Evolutionary conservation across 1,140 invertebrate genomes (phyloP).

Genomic region (Adelges cooleyi): DNA sequence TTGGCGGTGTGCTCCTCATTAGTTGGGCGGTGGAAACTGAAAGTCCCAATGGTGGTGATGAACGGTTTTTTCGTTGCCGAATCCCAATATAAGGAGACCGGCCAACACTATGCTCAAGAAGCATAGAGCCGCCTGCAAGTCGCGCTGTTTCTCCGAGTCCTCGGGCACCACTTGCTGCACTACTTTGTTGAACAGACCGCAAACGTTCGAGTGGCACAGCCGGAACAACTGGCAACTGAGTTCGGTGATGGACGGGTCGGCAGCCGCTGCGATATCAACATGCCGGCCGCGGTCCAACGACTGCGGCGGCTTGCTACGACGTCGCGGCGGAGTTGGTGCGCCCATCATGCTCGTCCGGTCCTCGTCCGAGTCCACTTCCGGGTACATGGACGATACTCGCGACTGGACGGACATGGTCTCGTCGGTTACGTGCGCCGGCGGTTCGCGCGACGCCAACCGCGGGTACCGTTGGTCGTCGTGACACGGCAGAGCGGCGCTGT

Average conservation of each 20-base stretch:
- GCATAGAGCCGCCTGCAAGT: constrained; percentile 56
- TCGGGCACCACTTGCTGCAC: constrained; percentile 49
- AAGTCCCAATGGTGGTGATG: constrained; percentile 75
- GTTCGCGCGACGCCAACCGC: background rate
- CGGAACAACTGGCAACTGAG: constrained; percentile 28
- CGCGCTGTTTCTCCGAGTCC: constrained; percentile 63
- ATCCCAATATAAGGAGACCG: constrained; percentile 55
- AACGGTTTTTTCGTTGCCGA: constrained; percentile 50
- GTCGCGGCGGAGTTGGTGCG: background rate
- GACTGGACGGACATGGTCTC: constrained; percentile 27
- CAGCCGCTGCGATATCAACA: background rate
- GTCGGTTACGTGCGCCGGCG: background rate
- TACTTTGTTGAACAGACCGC: constrained; percentile 13
- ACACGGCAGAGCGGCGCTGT: background rate
- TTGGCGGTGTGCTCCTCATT: background rate
- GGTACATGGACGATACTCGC: constrained; percentile 26
- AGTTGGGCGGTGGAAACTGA: constrained; percentile 52
- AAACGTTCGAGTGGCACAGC: constrained; percentile 24
- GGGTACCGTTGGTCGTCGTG: no score
- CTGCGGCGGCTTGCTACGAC: constrained; percentile 21
- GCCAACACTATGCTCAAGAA: constrained; percentile 62
- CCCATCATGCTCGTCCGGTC: background rate
- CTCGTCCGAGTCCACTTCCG: constrained; percentile 24
- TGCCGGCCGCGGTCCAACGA: background rate
- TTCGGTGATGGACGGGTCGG: constrained; percentile 2